Conservation (phyloP, 2,113 vertebrate species). For the Paramormyrops kingsleyae region DNA sequence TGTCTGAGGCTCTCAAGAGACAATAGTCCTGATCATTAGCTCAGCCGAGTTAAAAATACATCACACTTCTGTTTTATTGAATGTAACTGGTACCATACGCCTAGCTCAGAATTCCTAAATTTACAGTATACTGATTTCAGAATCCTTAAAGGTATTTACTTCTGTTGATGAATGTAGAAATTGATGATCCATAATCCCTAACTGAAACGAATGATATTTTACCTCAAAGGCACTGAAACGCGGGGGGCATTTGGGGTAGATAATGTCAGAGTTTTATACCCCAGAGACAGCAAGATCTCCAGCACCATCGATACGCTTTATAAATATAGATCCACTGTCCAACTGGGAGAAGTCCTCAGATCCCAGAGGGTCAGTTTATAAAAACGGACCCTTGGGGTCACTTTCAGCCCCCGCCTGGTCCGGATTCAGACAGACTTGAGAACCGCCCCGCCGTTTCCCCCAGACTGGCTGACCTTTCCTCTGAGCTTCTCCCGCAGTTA, state of each 20-base stretch:
- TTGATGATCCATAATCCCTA: not conserved
- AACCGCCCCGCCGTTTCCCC: not conserved
- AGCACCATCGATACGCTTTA: slow-evolving; percentile 9
- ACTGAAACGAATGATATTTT: not conserved
- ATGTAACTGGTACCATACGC: not conserved
- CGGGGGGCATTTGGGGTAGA: not conserved
- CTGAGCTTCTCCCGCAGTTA: slow-evolving; percentile 5
- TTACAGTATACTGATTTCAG: not conserved
- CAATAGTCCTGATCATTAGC: not conserved
- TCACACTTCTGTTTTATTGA: not conserved
- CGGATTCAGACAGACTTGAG: slow-evolving; percentile 12
- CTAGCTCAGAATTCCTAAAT: not conserved
- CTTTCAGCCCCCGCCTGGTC: not conserved
- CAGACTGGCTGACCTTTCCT: slow-evolving; percentile 22
- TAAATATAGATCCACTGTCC: slow-evolving; percentile 8
- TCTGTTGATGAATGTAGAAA: not conserved
- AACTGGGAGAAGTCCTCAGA: not conserved
- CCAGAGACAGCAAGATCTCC: not conserved
- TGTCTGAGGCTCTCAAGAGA: not conserved
- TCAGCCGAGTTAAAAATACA: not conserved
- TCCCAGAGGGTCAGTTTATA: slow-evolving; percentile 8
- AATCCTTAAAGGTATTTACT: not conserved
- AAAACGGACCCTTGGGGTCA: slow-evolving; percentile 1
- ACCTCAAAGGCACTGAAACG: not conserved
- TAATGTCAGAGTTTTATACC: slow-evolving; percentile 5